Evolutionary conservation across 2,888 invertebrate genomes (phyloP).

Genomic region (Callyntrura guangdongensis): DNA sequence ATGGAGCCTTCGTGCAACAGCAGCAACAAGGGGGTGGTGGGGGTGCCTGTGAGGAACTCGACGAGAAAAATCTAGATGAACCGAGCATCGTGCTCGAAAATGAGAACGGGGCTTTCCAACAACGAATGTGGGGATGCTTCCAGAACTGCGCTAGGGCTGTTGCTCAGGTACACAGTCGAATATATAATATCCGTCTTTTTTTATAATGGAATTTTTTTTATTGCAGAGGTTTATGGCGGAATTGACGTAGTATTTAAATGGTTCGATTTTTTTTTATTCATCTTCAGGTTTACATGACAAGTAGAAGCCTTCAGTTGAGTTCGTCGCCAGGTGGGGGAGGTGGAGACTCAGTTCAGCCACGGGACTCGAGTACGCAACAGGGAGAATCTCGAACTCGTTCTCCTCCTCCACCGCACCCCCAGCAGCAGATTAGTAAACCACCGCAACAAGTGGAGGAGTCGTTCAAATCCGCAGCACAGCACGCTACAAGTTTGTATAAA

Average conservation of each 20-base stretch:
- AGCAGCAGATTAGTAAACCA: not conserved
- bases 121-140: constrained; percentile 81
- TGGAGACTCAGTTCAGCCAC: not conserved
- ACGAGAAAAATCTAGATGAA: constrained; percentile 78
- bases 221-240: no score
- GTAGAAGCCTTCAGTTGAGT: constrained; percentile 42
- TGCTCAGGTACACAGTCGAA: constrained; percentile 82
- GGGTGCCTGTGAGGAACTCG: constrained; percentile 23
- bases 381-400: not conserved
- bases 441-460: constrained; percentile 77
- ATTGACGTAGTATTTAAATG: no score
- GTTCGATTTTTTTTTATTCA: not conserved
- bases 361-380: not conserved
- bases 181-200: no score
- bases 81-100: constrained; percentile 68
- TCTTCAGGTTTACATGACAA: constrained; percentile 82
- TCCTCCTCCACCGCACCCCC: constrained; percentile 28
- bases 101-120: constrained; percentile 70
- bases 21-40: not conserved
- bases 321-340: not conserved
- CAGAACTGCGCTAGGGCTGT: constrained; percentile 83
- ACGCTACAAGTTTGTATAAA: constrained; percentile 83
- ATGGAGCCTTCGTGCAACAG: not conserved
- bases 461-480: constrained; percentile 82
- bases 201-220: no score